These are phyloP conservation scores for Drepana falcataria DNA, from an alignment of 2,888 invertebrate species.

Conservation along the genomic window DNA sequence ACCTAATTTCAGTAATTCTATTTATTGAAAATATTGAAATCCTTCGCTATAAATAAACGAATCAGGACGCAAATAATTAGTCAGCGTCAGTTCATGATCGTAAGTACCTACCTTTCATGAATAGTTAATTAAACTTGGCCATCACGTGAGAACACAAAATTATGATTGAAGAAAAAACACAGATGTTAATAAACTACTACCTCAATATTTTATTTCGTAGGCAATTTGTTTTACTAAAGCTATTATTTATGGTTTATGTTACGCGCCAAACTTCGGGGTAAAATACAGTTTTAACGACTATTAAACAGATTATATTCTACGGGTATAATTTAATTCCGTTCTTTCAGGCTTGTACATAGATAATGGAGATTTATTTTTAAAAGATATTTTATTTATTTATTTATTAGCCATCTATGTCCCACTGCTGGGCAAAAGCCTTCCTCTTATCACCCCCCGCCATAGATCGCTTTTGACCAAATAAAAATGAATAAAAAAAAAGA, in stretches of 20 bases:
- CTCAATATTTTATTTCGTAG: background rate
- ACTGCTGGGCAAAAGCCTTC: no score
- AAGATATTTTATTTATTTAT: no score
- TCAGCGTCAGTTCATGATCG: background rate
- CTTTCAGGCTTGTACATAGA: no score
- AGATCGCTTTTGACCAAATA: no score
- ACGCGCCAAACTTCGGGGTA: background rate
- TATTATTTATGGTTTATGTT: background rate
- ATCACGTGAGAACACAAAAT: background rate
- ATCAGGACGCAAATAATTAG: background rate
- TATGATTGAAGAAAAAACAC: background rate
- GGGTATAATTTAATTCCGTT: no score
- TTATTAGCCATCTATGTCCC: no score
- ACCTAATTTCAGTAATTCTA: no score
- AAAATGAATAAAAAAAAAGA: no score
- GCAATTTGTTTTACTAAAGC: background rate
- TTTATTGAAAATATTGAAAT: no score
- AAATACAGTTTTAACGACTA: background rate
- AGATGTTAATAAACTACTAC: background rate
- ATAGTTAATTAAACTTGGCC: background rate
- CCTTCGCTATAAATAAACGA: no score
- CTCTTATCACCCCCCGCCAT: no score
- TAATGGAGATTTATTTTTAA: no score
- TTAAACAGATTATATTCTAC: background rate
- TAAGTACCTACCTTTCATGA: background rate